A percentile compares a stretch with the other conserved stretches of the same genome.
phyloP scores from a whole-genome alignment of 1,140 invertebrate species.

The Euwallacea similis region DNA sequence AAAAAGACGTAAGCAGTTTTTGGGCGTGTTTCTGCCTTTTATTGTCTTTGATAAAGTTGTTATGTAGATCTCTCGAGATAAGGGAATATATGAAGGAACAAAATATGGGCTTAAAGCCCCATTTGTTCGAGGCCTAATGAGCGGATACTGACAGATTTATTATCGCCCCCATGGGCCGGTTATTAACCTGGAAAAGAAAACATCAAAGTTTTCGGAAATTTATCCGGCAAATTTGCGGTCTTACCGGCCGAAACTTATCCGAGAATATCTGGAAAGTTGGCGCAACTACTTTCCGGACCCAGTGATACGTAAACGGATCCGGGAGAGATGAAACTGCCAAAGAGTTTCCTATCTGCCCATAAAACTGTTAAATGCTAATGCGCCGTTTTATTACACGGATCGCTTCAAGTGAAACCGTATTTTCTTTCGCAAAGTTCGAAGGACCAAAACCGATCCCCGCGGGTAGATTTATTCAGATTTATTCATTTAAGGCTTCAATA shows the following conservation, averaged over 20 bases:
- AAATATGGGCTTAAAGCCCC: conserved; percentile 15
- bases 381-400: conserved; percentile 34
- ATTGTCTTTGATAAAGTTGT: conserved; percentile 33
- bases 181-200: background rate
- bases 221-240: conserved; percentile 34
- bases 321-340: conserved; percentile 34
- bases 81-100: conserved; percentile 20
- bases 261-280: conserved; percentile 29
- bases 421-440: conserved; percentile 20
- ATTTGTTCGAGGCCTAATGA: conserved; percentile 21
- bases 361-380: conserved; percentile 37
- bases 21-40: conserved; percentile 28
- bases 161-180: background rate
- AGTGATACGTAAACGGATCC: conserved; percentile 32
- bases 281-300: conserved; percentile 26
- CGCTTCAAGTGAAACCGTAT: conserved; percentile 29
- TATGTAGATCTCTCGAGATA: conserved; percentile 31
- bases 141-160: conserved; percentile 13
- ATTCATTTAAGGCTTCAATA: conserved; percentile 1
- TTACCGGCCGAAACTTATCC: conserved; percentile 32
- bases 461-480: conserved; percentile 14
- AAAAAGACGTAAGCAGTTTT: conserved; percentile 31
- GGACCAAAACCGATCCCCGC: conserved; percentile 11
- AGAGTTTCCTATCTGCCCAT: conserved; percentile 34
- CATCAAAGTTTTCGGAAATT: conserved; percentile 19